phyloP scores from a whole-genome alignment of 2,888 invertebrate species.

The Amphimallon solstitiale region DNA sequence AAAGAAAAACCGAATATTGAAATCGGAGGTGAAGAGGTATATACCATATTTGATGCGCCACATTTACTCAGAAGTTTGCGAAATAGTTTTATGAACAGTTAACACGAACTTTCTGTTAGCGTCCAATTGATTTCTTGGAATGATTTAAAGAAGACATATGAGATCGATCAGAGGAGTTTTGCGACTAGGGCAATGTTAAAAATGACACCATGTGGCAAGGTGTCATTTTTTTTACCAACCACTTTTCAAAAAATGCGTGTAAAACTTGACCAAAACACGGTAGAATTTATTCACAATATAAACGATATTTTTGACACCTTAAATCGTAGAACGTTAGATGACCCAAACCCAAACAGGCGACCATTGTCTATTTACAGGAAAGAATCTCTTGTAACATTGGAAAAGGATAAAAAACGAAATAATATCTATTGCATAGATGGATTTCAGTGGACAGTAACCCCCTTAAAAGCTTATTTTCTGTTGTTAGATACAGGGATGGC shows the following conservation, averaged over 20 bases:
- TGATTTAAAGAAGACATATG: slow-evolving; percentile 37
- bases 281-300: slow-evolving; percentile 41
- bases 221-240: slow-evolving; percentile 33
- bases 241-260: slow-evolving; percentile 41
- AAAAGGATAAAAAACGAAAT: slow-evolving; percentile 24
- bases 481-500: slow-evolving; percentile 34
- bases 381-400: too few species aligned
- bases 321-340: slow-evolving; percentile 37
- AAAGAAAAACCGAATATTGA: slow-evolving; percentile 33
- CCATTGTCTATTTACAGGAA: slow-evolving; percentile 32
- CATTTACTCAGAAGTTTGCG: slow-evolving; percentile 43
- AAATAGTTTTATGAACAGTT: slow-evolving; percentile 35
- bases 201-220: slow-evolving; percentile 32
- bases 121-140: slow-evolving; percentile 37
- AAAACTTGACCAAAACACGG: slow-evolving; percentile 38
- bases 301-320: slow-evolving; percentile 42
- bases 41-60: slow-evolving; percentile 42
- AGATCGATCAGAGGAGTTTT: slow-evolving; percentile 34
- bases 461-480: slow-evolving; percentile 37
- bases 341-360: slow-evolving; percentile 35
- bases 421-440: slow-evolving; percentile 29
- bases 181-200: slow-evolving; percentile 38
- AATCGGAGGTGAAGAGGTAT: slow-evolving; percentile 29
- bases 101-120: slow-evolving; percentile 29
- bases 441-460: too few species aligned